Conservation (phyloP, 2,113 vertebrate species). For the Sander lucioperca region DNA sequence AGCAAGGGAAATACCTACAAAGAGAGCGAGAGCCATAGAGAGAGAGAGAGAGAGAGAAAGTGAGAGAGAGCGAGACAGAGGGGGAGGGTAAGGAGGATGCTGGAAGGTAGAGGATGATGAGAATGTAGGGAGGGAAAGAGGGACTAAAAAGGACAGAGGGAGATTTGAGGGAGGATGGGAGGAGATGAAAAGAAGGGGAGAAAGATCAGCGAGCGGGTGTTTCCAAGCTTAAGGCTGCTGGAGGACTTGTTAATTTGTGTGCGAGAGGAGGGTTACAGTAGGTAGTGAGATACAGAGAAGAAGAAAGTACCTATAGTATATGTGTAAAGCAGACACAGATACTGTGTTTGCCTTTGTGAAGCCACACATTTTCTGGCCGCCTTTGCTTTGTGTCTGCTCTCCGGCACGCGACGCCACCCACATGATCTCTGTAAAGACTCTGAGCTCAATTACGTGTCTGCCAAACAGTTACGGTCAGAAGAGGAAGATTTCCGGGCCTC, state of each 20-base stretch:
- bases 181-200: constrained; percentile 64
- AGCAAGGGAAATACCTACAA: constrained; percentile 73
- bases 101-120: constrained; percentile 52
- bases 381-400: constrained; percentile 42
- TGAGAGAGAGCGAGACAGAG: neutral
- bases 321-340: constrained; percentile 25
- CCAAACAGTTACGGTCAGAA: constrained; percentile 48
- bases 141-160: constrained; percentile 65
- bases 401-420: constrained; percentile 51
- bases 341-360: constrained; percentile 7
- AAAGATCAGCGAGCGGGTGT: constrained; percentile 71
- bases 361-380: constrained; percentile 19
- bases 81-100: constrained; percentile 30
- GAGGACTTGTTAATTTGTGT: constrained; percentile 67
- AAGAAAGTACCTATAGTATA: constrained; percentile 24
- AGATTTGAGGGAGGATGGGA: constrained; percentile 66
- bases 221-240: constrained; percentile 68
- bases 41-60: neutral
- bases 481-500: constrained; percentile 44
- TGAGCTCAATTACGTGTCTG: constrained; percentile 46
- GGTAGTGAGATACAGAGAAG: constrained; percentile 15
- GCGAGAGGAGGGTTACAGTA: constrained; percentile 38
- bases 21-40: constrained; percentile 36
- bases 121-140: constrained; percentile 59
- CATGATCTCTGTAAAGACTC: constrained; percentile 50